phyloP scores from a whole-genome alignment of 2,888 invertebrate genomes.

The Andrena bicolor region DNA sequence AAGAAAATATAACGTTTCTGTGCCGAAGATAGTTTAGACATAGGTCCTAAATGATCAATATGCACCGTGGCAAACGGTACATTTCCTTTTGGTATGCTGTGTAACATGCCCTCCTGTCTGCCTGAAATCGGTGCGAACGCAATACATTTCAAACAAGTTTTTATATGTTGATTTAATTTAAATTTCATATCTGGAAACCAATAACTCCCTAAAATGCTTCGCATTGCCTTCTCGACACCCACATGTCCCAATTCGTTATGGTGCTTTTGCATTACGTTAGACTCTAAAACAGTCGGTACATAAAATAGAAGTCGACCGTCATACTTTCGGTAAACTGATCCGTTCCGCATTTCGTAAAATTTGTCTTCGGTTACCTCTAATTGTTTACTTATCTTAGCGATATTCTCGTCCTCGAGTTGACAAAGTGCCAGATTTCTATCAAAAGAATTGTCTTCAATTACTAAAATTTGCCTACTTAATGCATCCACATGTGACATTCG shows the following conservation, averaged over 20 bases:
- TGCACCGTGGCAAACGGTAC: constrained; percentile 14
- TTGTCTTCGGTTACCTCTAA: not conserved
- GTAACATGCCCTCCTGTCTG: not conserved
- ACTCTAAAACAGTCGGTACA: constrained; percentile 2
- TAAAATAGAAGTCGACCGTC: constrained; percentile 5
- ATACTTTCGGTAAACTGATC: constrained; percentile 12
- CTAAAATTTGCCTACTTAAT: constrained; percentile 1
- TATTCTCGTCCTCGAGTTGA: constrained; percentile 5
- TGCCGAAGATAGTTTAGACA: not conserved
- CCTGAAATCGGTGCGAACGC: not conserved
- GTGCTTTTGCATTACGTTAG: not conserved
- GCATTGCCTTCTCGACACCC: constrained; percentile 1
- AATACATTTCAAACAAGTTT: constrained; percentile 25
- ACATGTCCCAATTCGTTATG: constrained; percentile 36
- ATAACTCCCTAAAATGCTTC: constrained; percentile 9
- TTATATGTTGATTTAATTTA: constrained; percentile 2
- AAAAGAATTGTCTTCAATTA: constrained; percentile 29
- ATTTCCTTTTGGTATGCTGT: constrained; percentile 3
- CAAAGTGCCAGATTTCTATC: constrained; percentile 18
- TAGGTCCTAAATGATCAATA: constrained; percentile 27
- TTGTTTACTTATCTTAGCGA: not conserved
- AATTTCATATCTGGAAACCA: constrained; percentile 37
- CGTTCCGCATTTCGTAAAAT: constrained; percentile 30
- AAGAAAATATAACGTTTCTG: constrained; percentile 16
- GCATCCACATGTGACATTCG: constrained; percentile 28